Conservation (phyloP, 2,888 invertebrate genomes). For the Pseudococcus jackbeardsleyi region DNA sequence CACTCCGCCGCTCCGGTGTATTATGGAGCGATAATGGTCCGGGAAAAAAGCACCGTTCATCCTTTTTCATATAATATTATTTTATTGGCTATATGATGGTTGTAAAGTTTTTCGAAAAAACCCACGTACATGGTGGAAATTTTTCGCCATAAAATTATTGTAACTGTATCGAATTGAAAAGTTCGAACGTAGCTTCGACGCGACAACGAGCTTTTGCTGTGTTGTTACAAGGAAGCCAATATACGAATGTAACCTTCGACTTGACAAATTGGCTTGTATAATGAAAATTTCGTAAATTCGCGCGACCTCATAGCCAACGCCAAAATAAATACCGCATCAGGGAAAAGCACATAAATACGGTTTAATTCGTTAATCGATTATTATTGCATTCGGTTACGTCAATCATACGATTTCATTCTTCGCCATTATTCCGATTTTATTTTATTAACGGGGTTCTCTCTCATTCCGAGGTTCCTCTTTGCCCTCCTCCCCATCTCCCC, state of each 20-base stretch:
- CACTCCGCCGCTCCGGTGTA: background rate
- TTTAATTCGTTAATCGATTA: constrained; percentile 31
- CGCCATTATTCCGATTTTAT: background rate
- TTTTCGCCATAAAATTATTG: constrained; percentile 26
- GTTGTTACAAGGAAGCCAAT: background rate
- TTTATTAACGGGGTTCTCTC: background rate
- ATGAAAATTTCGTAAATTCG: constrained; percentile 34
- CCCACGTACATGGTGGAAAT: background rate
- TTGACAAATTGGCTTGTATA: constrained; percentile 33
- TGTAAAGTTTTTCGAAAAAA: background rate
- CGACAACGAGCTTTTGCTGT: background rate
- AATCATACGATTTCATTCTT: constrained; percentile 15
- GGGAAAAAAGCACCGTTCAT: background rate
- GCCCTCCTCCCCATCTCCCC: background rate
- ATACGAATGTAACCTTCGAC: background rate
- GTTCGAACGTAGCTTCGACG: background rate
- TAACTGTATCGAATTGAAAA: background rate
- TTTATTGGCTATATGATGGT: background rate
- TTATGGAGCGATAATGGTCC: background rate
- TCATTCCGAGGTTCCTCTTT: background rate
- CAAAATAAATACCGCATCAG: constrained; percentile 31
- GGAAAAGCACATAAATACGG: constrained; percentile 18
- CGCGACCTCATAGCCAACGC: constrained; percentile 25
- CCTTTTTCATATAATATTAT: background rate
- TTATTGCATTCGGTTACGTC: constrained; percentile 36